These are phyloP conservation scores for Varanus komodoensis DNA, from an alignment of 2,113 vertebrate species.

Conservation along the genomic window DNA sequence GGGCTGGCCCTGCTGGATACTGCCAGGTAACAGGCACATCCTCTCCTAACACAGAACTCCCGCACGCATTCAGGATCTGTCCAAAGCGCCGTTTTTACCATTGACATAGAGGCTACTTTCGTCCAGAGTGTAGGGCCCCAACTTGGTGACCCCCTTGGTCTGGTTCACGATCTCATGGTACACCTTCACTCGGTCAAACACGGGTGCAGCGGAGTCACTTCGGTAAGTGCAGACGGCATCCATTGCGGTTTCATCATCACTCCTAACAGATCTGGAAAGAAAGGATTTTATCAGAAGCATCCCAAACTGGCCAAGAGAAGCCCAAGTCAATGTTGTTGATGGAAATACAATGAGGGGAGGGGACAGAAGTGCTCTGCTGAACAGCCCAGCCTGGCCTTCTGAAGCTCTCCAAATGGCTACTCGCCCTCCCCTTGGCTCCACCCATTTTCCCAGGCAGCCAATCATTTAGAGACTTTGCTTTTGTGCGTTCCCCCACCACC, in stretches of 20 bases:
- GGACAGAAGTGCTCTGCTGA: too few species aligned
- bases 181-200: conserved; percentile 41
- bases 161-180: conserved; percentile 48
- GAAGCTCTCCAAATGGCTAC: too few species aligned
- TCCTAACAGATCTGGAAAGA: conserved; percentile 55
- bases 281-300: not conserved
- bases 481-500: too few species aligned
- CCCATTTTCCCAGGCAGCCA: too few species aligned
- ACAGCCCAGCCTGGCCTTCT: too few species aligned
- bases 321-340: too few species aligned
- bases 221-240: conserved; percentile 65
- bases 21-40: not conserved
- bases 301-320: not conserved
- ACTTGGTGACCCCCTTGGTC: conserved; percentile 41
- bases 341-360: too few species aligned
- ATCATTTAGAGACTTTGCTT: too few species aligned
- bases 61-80: not conserved
- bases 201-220: not conserved
- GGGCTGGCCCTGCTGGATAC: too few species aligned
- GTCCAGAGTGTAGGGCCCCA: conserved; percentile 47
- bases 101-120: conserved; percentile 51
- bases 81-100: not conserved
- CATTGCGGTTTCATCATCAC: conserved; percentile 39
- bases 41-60: not conserved
- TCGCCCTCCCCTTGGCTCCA: too few species aligned